A percentile compares a stretch with the other conserved stretches of the same genome.
Conservation (phyloP, 1,140 invertebrate genomes). For the Atta colombica region DNA sequence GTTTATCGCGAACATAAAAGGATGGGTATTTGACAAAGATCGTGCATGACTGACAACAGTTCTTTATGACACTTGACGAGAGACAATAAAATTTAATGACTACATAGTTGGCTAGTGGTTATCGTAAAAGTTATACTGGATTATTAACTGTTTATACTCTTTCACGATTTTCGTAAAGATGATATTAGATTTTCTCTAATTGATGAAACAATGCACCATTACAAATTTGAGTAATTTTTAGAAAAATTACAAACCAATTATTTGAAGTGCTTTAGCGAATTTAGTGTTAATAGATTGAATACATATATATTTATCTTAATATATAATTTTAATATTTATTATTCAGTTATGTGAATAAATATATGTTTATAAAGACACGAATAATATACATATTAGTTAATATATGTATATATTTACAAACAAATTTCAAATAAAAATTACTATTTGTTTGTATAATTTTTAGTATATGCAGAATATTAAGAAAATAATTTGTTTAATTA, state of each 20-base stretch:
- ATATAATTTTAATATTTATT: no score
- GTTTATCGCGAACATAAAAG: conserved; percentile 43
- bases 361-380: not conserved
- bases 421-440: not conserved
- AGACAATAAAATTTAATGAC: conserved; percentile 38
- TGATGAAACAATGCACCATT: not conserved
- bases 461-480: not conserved
- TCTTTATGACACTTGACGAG: conserved; percentile 7
- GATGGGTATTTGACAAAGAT: not conserved
- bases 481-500: not conserved
- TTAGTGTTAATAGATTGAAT: not conserved
- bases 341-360: no score
- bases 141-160: not conserved
- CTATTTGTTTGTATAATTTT: not conserved
- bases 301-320: no score
- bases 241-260: not conserved
- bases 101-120: not conserved
- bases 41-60: not conserved
- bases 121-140: conserved; percentile 6
- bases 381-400: no score
- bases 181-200: not conserved
- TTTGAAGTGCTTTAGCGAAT: not conserved
- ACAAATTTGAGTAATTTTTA: not conserved
- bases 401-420: not conserved
- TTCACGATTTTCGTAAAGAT: not conserved